Conservation (phyloP, 2,797 vertebrate species). For the Coregonus suidteri region DNA sequence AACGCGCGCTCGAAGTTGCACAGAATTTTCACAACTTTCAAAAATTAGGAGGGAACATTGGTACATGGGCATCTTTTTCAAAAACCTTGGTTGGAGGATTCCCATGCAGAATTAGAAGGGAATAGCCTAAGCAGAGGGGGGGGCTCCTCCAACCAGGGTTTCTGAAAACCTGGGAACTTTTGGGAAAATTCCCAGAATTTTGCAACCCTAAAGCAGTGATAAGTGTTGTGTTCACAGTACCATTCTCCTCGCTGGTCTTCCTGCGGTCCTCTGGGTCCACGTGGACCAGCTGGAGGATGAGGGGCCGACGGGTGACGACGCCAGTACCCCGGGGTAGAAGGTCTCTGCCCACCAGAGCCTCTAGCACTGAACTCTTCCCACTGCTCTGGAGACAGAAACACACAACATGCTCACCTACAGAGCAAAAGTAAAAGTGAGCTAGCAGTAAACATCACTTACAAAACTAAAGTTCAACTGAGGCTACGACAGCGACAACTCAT, state of each 20-base stretch:
- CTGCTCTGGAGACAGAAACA: constrained; percentile 86
- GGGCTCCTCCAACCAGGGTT: background rate
- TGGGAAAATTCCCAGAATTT: background rate
- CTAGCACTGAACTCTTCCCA: constrained; percentile 97
- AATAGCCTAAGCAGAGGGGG: background rate
- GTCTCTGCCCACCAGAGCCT: constrained; percentile 94
- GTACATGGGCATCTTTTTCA: background rate
- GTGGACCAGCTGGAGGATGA: constrained; percentile 96
- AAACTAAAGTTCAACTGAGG: too few species aligned
- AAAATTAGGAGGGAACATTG: too few species aligned
- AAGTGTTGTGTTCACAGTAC: constrained; percentile 62
- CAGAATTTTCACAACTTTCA: too few species aligned
- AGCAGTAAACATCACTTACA: too few species aligned
- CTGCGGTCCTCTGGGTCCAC: constrained; percentile 89
- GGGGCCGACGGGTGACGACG: constrained; percentile 92
- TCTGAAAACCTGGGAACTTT: background rate
- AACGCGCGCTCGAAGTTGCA: too few species aligned
- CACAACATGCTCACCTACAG: background rate
- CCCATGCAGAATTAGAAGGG: background rate
- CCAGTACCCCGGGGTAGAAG: constrained; percentile 94
- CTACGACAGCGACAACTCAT: too few species aligned
- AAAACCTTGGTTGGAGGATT: background rate
- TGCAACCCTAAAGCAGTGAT: background rate
- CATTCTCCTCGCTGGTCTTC: constrained; percentile 93
- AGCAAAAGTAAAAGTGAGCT: too few species aligned